These are phyloP conservation scores for Holothuria glaberrima DNA, from an alignment of 35 echinoderm and acorn worm genomes.

Conservation along the genomic window DNA sequence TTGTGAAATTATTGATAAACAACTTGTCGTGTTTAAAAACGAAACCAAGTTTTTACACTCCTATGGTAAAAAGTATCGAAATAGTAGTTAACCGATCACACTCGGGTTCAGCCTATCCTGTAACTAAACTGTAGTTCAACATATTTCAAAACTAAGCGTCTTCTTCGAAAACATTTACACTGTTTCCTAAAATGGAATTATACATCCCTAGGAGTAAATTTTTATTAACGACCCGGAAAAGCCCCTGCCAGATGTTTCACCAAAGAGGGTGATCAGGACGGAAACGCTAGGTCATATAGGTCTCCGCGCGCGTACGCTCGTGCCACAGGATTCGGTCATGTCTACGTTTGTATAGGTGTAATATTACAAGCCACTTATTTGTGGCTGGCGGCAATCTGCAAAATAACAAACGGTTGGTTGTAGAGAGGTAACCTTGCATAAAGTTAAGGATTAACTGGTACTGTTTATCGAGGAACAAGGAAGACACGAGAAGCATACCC, in stretches of 20 bases:
- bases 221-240: slow-evolving; percentile 47
- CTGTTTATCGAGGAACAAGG: slow-evolving; percentile 1
- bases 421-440: neutral
- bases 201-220: slow-evolving; percentile 39
- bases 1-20: no score
- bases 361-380: neutral
- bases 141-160: neutral
- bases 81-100: no score
- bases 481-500: neutral
- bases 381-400: neutral
- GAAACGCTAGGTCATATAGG: slow-evolving; percentile 21
- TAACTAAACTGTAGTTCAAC: no score
- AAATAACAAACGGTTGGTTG: slow-evolving; percentile 2
- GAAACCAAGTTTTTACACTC: no score
- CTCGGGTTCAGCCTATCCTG: no score
- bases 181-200: slow-evolving; percentile 45
- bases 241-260: slow-evolving; percentile 47
- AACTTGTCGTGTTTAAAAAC: no score
- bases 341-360: neutral
- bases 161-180: slow-evolving; percentile 28
- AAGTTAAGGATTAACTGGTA: slow-evolving; percentile 13
- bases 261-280: neutral
- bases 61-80: no score
- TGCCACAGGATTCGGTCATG: neutral
- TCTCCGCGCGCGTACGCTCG: slow-evolving; percentile 1